Percentiles rank a stretch among this genome's conserved stretches.
These are phyloP conservation scores for Lasioglossum pauxillum DNA, from an alignment of 2,888 invertebrate species.

Conservation along the genomic window DNA sequence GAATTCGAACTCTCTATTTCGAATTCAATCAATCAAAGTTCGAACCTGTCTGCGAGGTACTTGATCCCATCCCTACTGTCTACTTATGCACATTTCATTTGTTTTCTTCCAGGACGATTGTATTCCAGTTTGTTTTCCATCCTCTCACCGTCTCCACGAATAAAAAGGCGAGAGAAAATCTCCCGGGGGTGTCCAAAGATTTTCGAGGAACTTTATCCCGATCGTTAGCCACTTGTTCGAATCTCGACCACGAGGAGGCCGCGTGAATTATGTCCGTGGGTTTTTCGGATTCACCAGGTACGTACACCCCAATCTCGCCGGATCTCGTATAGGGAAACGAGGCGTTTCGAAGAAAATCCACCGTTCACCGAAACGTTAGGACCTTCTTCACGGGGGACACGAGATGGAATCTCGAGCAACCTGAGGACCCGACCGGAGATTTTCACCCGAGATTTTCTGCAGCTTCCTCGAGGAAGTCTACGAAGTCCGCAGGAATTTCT, in stretches of 20 bases:
- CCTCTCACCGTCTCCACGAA: background rate
- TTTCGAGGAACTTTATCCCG: background rate
- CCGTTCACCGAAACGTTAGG: slow-evolving; percentile 49
- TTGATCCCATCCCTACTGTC: too few relatives aligned
- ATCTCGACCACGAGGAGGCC: background rate
- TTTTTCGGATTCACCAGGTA: slow-evolving; percentile 2
- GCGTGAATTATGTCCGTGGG: background rate
- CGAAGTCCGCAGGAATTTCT: background rate
- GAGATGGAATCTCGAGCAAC: slow-evolving; percentile 58
- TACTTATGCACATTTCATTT: too few relatives aligned
- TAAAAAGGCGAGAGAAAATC: background rate
- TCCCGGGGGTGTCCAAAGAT: background rate
- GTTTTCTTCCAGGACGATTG: too few relatives aligned
- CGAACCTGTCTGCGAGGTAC: too few relatives aligned
- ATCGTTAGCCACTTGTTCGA: background rate
- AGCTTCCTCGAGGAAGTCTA: slow-evolving; percentile 17
- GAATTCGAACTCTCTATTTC: too few relatives aligned
- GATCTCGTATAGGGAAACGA: slow-evolving; percentile 52
- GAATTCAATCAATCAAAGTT: too few relatives aligned
- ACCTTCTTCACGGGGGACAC: slow-evolving; percentile 59
- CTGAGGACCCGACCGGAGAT: slow-evolving; percentile 32
- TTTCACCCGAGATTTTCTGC: slow-evolving; percentile 13
- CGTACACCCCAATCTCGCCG: slow-evolving; percentile 55
- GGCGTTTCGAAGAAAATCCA: slow-evolving; percentile 45
- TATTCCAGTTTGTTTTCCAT: too few relatives aligned